Percentiles rank a stretch among this genome's conserved stretches.
These are phyloP conservation scores for Endomychus coccineus DNA, from an alignment of 2,888 invertebrate genomes.

Conservation along the genomic window DNA sequence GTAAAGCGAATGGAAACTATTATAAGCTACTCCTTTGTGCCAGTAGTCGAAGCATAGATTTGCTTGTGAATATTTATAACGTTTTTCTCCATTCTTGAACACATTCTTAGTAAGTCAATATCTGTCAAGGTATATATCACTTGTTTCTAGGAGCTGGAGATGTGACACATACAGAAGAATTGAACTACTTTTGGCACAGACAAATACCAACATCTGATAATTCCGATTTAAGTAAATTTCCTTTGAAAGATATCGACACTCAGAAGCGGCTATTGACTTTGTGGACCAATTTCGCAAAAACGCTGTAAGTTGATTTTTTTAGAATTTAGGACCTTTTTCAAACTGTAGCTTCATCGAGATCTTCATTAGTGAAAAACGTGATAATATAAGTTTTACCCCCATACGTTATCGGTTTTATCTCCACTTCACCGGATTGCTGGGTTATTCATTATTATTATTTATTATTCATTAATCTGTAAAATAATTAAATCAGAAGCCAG, in stretches of 20 bases:
- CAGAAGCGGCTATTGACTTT: slow-evolving; percentile 47
- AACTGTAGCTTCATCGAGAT: too few species aligned
- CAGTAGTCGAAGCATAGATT: background rate
- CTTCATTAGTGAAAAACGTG: too few species aligned
- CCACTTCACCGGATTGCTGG: too few species aligned
- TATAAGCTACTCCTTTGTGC: background rate
- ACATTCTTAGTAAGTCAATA: too few species aligned
- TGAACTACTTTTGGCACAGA: slow-evolving; percentile 2
- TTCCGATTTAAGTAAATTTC: slow-evolving; percentile 6
- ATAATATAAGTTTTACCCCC: too few species aligned
- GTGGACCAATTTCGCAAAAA: slow-evolving; percentile 49
- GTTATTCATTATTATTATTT: too few species aligned
- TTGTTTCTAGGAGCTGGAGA: slow-evolving; percentile 2
- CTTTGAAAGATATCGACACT: slow-evolving; percentile 44
- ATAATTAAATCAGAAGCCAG: too few species aligned
- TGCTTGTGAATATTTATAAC: slow-evolving; percentile 1
- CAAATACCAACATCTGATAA: background rate
- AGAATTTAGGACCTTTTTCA: background rate
- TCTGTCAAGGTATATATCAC: background rate
- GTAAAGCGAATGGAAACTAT: too few species aligned
- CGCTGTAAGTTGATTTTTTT: slow-evolving; percentile 39
- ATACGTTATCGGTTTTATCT: too few species aligned
- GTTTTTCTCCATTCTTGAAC: background rate
- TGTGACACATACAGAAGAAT: slow-evolving; percentile 7
- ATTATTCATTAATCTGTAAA: too few species aligned